Evolutionary conservation across 2,113 vertebrate genomes (phyloP).

Genomic region (Panthera uncia): DNA sequence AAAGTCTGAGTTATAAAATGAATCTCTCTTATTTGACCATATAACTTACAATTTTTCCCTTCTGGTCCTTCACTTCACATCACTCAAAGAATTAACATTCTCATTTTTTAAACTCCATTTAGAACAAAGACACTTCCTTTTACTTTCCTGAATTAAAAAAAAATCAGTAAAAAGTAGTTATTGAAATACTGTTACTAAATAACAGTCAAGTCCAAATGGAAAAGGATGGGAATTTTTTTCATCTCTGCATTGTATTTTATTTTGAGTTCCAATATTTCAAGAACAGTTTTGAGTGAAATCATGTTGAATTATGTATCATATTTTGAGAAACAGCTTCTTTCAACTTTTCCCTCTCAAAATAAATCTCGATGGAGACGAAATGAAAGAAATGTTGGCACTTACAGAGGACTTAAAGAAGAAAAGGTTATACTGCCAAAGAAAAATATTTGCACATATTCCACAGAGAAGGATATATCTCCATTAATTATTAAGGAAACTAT

Average conservation of each 20-base stretch:
- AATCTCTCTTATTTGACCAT: not conserved
- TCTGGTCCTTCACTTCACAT: not conserved
- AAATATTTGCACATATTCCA: not conserved
- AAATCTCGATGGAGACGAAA: not conserved
- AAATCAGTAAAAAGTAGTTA: not conserved
- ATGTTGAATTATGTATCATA: not conserved
- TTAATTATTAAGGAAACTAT: not conserved
- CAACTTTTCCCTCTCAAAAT: slow-evolving; percentile 11
- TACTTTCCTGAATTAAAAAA: not conserved
- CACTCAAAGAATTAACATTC: not conserved
- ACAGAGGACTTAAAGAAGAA: not conserved
- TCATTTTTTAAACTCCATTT: not conserved
- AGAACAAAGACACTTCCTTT: not conserved
- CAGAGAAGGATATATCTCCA: not conserved
- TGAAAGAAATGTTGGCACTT: not conserved
- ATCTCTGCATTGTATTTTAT: not conserved
- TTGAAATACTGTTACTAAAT: not conserved
- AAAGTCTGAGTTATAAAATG: not conserved
- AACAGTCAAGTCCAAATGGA: not conserved
- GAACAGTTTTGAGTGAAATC: not conserved
- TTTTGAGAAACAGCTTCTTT: not conserved
- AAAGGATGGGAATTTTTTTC: not conserved
- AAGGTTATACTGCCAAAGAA: not conserved
- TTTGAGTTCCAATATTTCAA: not conserved
- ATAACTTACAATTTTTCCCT: not conserved